Conservation (phyloP, 2,113 vertebrate genomes). For the Heterotis niloticus region DNA sequence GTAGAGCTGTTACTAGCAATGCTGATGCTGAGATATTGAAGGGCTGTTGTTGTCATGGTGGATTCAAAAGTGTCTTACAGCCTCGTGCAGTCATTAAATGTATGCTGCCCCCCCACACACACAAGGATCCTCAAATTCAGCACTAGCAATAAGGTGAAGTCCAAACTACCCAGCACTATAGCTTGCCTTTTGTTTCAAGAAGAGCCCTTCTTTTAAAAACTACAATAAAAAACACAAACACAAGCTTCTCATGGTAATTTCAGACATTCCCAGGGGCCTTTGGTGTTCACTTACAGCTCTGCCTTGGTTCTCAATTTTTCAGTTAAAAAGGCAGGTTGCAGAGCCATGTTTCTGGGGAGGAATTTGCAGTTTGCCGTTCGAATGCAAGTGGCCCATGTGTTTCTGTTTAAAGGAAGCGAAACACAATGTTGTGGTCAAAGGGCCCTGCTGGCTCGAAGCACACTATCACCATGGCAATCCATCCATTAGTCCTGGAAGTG, state of each 20-base stretch:
- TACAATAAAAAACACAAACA: background rate
- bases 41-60: no score
- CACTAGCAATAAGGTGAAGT: no score
- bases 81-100: no score
- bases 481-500: background rate
- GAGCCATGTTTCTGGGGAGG: slow-evolving; percentile 13
- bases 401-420: slow-evolving; percentile 19
- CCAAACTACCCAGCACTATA: background rate
- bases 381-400: slow-evolving; percentile 21
- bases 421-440: slow-evolving; percentile 3
- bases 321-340: background rate
- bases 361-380: slow-evolving; percentile 17
- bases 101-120: no score
- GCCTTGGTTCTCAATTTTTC: slow-evolving; percentile 3
- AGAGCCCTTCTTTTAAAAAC: background rate
- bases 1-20: no score
- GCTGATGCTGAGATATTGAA: no score
- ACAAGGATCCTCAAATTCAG: no score
- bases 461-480: background rate
- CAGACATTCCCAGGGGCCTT: background rate
- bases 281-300: background rate
- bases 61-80: no score
- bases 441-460: slow-evolving; percentile 2
- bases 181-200: background rate
- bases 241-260: background rate